Conservation (phyloP, 1,140 invertebrate genomes). For the Monomorium pharaonis region DNA sequence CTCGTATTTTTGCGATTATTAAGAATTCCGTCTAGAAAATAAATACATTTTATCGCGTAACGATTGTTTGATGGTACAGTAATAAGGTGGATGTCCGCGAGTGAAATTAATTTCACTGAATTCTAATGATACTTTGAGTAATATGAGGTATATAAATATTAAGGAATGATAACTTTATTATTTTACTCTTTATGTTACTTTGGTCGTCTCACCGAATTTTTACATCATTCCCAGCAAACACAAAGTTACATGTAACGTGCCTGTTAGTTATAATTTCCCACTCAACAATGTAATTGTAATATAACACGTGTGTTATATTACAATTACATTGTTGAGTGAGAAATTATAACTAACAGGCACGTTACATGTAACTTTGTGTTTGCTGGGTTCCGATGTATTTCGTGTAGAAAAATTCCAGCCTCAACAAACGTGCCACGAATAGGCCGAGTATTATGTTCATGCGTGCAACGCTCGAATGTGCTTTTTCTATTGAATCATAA, state of each 20-base stretch:
- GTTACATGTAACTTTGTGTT: no score
- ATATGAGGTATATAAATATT: neutral
- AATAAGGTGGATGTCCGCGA: neutral
- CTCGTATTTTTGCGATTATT: neutral
- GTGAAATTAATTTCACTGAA: neutral
- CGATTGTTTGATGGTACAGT: neutral
- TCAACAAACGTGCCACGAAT: neutral
- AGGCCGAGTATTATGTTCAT: neutral
- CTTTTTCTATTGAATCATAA: neutral
- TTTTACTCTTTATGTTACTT: neutral
- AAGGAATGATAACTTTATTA: neutral
- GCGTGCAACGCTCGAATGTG: neutral
- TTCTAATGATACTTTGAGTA: no score
- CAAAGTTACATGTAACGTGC: no score
- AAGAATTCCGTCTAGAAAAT: neutral
- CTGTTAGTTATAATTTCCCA: no score
- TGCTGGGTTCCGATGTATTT: no score
- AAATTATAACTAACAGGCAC: no score
- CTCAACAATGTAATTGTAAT: no score
- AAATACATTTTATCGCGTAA: neutral
- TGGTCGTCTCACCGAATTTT: neutral
- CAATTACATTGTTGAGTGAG: no score
- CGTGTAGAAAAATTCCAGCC: neutral
- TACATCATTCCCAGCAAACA: neutral
- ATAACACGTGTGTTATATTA: no score